A percentile compares a stretch with the other conserved stretches of the same genome.
Conservation (phyloP, 2,797 vertebrate genomes). For the Leptatherina wallacei region DNA sequence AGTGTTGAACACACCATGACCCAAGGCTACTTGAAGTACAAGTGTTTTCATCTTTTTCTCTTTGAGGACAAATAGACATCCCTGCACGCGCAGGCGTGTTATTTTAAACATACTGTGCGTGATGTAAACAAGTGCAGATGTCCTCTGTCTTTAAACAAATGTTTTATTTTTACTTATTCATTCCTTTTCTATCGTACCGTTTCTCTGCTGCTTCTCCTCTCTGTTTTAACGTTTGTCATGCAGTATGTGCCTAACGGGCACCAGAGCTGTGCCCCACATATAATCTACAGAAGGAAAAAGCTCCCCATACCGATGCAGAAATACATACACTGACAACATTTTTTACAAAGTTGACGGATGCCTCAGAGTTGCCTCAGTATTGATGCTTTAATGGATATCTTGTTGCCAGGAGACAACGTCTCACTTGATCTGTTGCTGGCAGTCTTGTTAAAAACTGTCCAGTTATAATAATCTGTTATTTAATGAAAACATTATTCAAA, state of each 20-base stretch:
- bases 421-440: slow-evolving; percentile 36
- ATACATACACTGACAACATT: slow-evolving; percentile 26
- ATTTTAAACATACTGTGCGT: slow-evolving; percentile 13
- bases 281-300: slow-evolving; percentile 16
- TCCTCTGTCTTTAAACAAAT: background rate
- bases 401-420: slow-evolving; percentile 49
- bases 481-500: background rate
- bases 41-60: slow-evolving; percentile 25
- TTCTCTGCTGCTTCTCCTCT: background rate
- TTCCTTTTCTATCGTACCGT: background rate
- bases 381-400: slow-evolving; percentile 33
- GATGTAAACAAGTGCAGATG: slow-evolving; percentile 16
- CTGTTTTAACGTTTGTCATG: slow-evolving; percentile 34
- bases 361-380: slow-evolving; percentile 6
- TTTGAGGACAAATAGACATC: slow-evolving; percentile 38
- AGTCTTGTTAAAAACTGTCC: slow-evolving; percentile 33
- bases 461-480: background rate
- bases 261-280: slow-evolving; percentile 41
- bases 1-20: slow-evolving; percentile 29
- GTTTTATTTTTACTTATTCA: slow-evolving; percentile 1
- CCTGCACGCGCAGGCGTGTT: slow-evolving; percentile 20
- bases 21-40: slow-evolving; percentile 27
- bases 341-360: slow-evolving; percentile 13
- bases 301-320: slow-evolving; percentile 6
- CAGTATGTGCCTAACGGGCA: slow-evolving; percentile 37